Evolutionary conservation across 2,113 vertebrate species (phyloP).

Genomic region (Furnarius figulus): DNA sequence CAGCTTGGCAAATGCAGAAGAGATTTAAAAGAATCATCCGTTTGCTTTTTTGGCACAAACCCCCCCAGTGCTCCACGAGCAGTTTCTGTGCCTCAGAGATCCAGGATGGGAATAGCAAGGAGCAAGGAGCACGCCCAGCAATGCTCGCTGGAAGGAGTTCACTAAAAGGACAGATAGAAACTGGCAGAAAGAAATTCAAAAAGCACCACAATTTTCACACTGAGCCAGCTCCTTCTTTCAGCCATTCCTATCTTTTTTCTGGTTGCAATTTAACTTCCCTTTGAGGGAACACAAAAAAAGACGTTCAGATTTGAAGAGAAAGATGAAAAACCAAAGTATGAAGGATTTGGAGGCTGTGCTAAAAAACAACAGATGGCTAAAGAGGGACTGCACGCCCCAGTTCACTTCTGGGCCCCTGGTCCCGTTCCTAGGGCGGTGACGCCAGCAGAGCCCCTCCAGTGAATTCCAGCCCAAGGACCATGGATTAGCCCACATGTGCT

Average conservation of each 20-base stretch:
- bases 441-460: neutral
- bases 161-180: neutral
- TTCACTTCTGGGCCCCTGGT: constrained; percentile 17
- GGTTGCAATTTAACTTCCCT: neutral
- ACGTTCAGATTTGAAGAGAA: neutral
- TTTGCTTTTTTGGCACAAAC: neutral
- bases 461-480: neutral
- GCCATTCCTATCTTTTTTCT: neutral
- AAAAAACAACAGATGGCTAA: constrained; percentile 39
- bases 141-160: neutral
- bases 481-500: neutral
- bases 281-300: neutral
- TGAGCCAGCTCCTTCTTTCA: neutral
- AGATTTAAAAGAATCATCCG: neutral
- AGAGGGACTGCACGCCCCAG: constrained; percentile 24
- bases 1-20: neutral
- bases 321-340: neutral
- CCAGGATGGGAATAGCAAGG: neutral
- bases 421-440: neutral
- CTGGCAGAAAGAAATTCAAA: neutral
- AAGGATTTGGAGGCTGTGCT: neutral
- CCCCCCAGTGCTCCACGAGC: neutral
- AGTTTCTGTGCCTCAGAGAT: neutral
- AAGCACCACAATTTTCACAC: neutral
- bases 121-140: neutral